Base-by-base conservation (phyloP, 30 jellyfish, hydroid and myxozoan genomes). In the Aurelia aurita complex sp. Pacific region DNA sequence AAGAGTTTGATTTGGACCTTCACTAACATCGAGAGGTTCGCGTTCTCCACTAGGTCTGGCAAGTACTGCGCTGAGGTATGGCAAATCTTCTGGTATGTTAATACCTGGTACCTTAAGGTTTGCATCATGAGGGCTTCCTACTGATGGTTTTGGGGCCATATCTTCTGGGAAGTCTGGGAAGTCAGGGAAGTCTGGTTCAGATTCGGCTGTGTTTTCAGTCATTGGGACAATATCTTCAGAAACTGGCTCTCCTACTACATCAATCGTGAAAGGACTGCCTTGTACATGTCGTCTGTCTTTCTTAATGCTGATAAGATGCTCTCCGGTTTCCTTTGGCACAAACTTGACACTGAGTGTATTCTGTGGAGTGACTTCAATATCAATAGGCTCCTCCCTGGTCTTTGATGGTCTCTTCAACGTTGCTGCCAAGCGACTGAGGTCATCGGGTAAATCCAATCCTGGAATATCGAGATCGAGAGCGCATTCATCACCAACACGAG, bases 241-340 rank as follows among this genome's bases (percentile, higher is more conserved):
- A 18, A 76, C 69, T 1, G 96, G 98, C 29, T 97, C 93, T 4
- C 75, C 96, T 23, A 64, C 99, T 4, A 95, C 98, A 23, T 80
- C 90, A 19, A 95, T 96, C 52, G 90, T 76, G 85, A 95, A 95
- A 17, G 99, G 99, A 18, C 98, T 90, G 54, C 98, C 98, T 35
- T 93, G 73, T 60, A 95, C 99, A 71, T 86, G 99, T 33, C 77
- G 75, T 3, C 97, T 92, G 67, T 90, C 83, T 57, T 95, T 95
- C 88, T 82, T 90, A 57, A 94, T 87, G 83, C 96, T 69, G 55
- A 94, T 76, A 84, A 74, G 85, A 68, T 94, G 99, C 76, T 83
- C 92, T 17, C 99, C 99, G 4, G 99, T 94, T 79, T 94, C 94
- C 42, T 81, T 79, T 15, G 99, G 99, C 18, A 85, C 92, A 64